Evolutionary conservation across 2,797 vertebrate species (phyloP), one percentile per base, ranked within the genome.

Genomic region (Okamejei kenojei): DNA sequence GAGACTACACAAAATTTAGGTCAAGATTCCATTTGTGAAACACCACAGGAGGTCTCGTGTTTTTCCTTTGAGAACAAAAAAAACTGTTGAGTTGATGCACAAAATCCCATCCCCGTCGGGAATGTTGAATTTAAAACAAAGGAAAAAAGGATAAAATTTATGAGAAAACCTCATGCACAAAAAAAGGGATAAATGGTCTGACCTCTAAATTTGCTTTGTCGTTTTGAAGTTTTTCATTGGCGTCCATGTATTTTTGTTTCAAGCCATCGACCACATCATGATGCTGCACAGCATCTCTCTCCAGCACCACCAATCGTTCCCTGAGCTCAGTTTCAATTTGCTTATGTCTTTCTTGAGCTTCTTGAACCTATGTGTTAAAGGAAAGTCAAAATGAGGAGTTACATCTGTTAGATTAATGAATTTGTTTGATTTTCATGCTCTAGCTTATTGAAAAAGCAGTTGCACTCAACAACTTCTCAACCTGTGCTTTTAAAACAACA

Each of bases 181-280:
- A 88, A 78, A 78, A 88, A 74, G 32, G 26, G 9, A 86, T 61
- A 5, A 11, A 74, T 6, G 21, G 45, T 76, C 96, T 97, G 95
- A 99, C 98, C 97, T 99, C 98, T 94, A 99, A 94, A 92, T 97
- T 97, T 45, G 98, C 97, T 95, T 98, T 99, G 95, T 99, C 98
- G 0, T 95, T 97, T 96, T 99, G 98, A 93, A 99, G 96, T 93
- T 97, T 97, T 94, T 99, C 98, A 0, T 98, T 97, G n/a, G 97
- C 97, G 93, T 99, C 98, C 78, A 96, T 97, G 95, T 98, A 98
- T 94, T 98, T 99, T 79, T 95, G 95, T 0, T 96, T 98, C 93
- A 99, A 97, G 93, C 97, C 95, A 0, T 98, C 97, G n/a, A 99
- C 96, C 45, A 98, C 96, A 0, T 97, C 95, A 93, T 98, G 97